Percentiles rank a stretch among this genome's conserved stretches.
Conservation (phyloP, 64 coral and sea anemone species). For the Montipora cactus region DNA sequence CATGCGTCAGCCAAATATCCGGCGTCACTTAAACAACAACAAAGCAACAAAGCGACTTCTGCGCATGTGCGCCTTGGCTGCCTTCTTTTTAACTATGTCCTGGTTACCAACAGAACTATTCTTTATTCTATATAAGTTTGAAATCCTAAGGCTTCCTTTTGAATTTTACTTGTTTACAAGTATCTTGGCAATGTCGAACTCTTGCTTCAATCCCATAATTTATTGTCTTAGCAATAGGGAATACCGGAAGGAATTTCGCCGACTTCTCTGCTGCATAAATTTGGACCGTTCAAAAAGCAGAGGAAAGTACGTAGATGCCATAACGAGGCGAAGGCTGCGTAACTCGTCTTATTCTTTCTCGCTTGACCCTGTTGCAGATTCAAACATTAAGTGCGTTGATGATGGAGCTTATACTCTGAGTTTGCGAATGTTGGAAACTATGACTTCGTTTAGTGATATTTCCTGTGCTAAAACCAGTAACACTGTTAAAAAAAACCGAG, state of each 20-base stretch:
- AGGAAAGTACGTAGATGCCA: not conserved
- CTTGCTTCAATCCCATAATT: not conserved
- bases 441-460: not conserved
- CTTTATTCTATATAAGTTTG: slow-evolving; percentile 41
- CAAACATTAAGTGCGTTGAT: not conserved
- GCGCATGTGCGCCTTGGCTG: slow-evolving; percentile 33
- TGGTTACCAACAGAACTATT: slow-evolving; percentile 59
- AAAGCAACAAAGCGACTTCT: not conserved
- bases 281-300: not conserved
- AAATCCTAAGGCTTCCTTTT: slow-evolving; percentile 9
- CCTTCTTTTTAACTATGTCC: slow-evolving; percentile 51
- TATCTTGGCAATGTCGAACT: not conserved
- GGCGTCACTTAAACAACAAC: slow-evolving; percentile 27
- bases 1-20: slow-evolving; percentile 29
- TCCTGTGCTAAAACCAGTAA: not conserved
- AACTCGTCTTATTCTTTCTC: not conserved
- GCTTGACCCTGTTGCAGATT: not conserved
- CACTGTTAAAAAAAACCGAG: not conserved
- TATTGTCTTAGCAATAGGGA: not conserved
- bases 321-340: not conserved
- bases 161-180: slow-evolving; percentile 21
- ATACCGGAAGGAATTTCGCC: slow-evolving; percentile 24
- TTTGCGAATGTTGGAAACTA: not conserved
- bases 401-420: not conserved
- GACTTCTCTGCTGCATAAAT: slow-evolving; percentile 34